A percentile compares a stretch with the other conserved stretches of the same genome.
phyloP scores from a whole-genome alignment of 1,140 invertebrate genomes.

The Drosophila kurseongensis region DNA sequence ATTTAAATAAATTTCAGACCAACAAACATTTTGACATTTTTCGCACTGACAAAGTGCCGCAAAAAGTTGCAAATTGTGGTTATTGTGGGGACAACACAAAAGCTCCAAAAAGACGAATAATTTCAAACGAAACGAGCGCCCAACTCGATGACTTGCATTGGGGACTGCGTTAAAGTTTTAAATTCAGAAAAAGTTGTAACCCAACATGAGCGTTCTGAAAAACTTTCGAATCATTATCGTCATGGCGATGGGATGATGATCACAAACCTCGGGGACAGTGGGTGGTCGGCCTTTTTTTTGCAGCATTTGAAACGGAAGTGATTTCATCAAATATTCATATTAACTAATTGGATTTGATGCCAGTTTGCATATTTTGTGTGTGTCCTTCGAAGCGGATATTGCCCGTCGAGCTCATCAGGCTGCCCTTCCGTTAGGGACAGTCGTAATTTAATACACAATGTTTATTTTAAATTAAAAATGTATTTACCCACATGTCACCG shows the following conservation, averaged over 20 bases:
- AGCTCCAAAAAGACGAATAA: slow-evolving; percentile 56
- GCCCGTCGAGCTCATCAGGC: slow-evolving; percentile 44
- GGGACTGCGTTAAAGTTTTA: slow-evolving; percentile 67
- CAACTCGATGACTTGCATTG: slow-evolving; percentile 65
- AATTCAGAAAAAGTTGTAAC: slow-evolving; percentile 35
- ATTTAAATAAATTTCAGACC: slow-evolving; percentile 72
- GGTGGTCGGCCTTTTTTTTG: slow-evolving; percentile 38
- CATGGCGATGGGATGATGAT: slow-evolving; percentile 32
- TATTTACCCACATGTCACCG: slow-evolving; percentile 54
- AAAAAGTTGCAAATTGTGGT: slow-evolving; percentile 82
- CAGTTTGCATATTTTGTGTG: slow-evolving; percentile 48
- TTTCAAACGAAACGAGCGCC: slow-evolving; percentile 47
- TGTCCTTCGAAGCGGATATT: slow-evolving; percentile 60
- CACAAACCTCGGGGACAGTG: slow-evolving; percentile 27
- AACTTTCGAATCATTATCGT: slow-evolving; percentile 49
- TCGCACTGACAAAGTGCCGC: slow-evolving; percentile 64
- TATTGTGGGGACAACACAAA: slow-evolving; percentile 73
- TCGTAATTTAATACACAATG: slow-evolving; percentile 66
- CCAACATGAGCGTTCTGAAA: slow-evolving; percentile 27
- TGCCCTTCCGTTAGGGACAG: slow-evolving; percentile 29
- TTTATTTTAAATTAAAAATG: slow-evolving; percentile 81
- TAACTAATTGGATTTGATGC: slow-evolving; percentile 82
- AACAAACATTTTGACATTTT: slow-evolving; percentile 74
- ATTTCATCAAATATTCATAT: slow-evolving; percentile 83
- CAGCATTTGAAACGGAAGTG: slow-evolving; percentile 74